Base-by-base conservation (phyloP, 1,140 invertebrate genomes). In the Drosophila sproati region DNA sequence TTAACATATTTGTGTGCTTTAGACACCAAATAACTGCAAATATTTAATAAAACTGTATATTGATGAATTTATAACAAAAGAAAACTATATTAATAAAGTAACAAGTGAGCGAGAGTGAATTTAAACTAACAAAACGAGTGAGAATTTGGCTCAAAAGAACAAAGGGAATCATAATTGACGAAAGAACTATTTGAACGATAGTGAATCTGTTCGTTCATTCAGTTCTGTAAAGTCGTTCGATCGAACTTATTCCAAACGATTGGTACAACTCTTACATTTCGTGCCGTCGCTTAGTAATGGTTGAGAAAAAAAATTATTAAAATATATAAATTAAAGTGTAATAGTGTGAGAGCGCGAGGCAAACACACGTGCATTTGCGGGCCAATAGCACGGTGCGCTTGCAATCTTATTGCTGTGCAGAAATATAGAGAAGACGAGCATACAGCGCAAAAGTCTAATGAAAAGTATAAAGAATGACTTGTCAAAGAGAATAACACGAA, bases 391-490 rank as follows among this genome's bases (percentile, higher is more conserved):
- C 52, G 6, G 32, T 45, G 50, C 52, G n/a, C 39, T 59, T 51
- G 37, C 43, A 52, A 57, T 51, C 7, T 7, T 31, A 37, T 47
- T 31, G 8, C 8, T 50, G 31, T 39, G 43, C 6, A 31, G 69
- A 56, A 6, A 47, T 31, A 43, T n/a, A 28, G 20, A 54, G 20
- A 52, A 47, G 41, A 3, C 37, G 7, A 37, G n/a, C 2, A 51
- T 7, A 48, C n/a, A 51, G n/a, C 12, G 37, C 10, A 56, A 34
- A 51, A 66, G 43, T 64, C 51, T 39, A 55, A 73, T 32, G 52
- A 70, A 70, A 61, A 75, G n/a, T 70, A 70, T 56, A 57, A 66
- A 66, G 73, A 76, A 76, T 76, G 73, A 76, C 68, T 76, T 72
- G 73, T 57, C 73, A 76, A 72, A 76, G 61, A 59, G 73, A 71